Evolutionary conservation across 2,113 vertebrate genomes (phyloP), one percentile per base, ranked within the genome.

Genomic region (Eonycteris spelaea): DNA sequence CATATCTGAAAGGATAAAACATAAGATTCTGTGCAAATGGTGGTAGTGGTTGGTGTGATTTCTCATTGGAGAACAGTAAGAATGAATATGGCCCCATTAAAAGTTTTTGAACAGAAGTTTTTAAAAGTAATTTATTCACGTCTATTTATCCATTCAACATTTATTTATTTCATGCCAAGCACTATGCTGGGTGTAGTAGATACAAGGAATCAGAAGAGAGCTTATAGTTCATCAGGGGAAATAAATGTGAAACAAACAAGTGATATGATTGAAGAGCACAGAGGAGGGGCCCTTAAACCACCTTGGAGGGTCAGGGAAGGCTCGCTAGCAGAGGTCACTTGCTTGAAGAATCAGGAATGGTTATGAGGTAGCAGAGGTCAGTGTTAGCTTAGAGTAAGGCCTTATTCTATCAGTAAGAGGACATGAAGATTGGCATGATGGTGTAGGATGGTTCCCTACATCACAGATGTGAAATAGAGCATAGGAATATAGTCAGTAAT

Each of bases 111-210:
- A 70, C 21, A 55, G 40, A 75, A 55, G 5, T 70, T 28, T 57
- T 93, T 3, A 38, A 38, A 89, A 78, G 43, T 45, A 28, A 63
- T 18, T 71, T 83, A 87, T 80, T 88, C 22, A 43, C 63, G 14
- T 74, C 53, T 38, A 18, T 70, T 75, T 86, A 65, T 70, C 68
- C n/a, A 73, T 61, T 61, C 16, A 53, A 1, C 55, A 53, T 75
- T 95, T 80, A 84, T 75, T 90, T 90, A 53, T 77, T 92, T 90
- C 73, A 67, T 96, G 28, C 73, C 38, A 71, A 48, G 68, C n/a
- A 30, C 12, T 85, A 2, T 79, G 12, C 40, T 92, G 30, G 15
- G 11, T 89, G 14, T 45, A 84, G 6, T 14, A 74, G 30, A 19
- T 86, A 6, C 6, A 82, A 75, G 59, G 45, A 77, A 65, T 70